Evolutionary conservation across 2,113 vertebrate species (phyloP).

Genomic region (Eretmochelys imbricata): DNA sequence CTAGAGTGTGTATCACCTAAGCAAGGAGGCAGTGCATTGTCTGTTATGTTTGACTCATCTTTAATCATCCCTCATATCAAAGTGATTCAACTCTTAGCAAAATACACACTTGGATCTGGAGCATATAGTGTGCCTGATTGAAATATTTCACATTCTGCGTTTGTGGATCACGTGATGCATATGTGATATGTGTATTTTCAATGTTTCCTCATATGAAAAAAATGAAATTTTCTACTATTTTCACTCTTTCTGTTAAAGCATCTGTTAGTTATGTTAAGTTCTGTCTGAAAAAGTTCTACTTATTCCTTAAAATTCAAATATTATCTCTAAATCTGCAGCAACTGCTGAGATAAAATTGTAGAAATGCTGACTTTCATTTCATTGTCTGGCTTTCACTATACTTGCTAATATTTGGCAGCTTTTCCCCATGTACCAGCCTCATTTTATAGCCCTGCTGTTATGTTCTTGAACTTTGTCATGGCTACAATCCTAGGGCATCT

Average conservation of each 20-base stretch:
- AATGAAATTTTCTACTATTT: neutral
- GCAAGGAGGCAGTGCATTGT: neutral
- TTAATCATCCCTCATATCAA: neutral
- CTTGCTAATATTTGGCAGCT: conserved; percentile 39
- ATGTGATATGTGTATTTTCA: neutral
- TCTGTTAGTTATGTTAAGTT: neutral
- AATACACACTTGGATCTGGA: fast-evolving
- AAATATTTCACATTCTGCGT: neutral
- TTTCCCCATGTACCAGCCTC: neutral
- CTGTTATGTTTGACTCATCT: neutral
- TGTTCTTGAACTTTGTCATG: conserved; percentile 61
- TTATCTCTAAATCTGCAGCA: neutral
- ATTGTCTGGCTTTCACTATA: conserved; percentile 2
- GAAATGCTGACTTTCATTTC: neutral
- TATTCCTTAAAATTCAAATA: neutral
- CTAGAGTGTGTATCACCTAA: neutral
- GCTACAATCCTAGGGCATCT: conserved; percentile 33
- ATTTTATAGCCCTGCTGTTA: conserved; percentile 41
- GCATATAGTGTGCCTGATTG: fast-evolving
- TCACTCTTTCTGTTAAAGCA: neutral
- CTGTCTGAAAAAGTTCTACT: neutral
- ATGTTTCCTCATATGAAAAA: fast-evolving
- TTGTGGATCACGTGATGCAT: neutral
- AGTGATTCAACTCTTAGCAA: neutral
- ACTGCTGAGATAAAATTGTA: neutral